Evolutionary conservation across 2,113 vertebrate species (phyloP).

Genomic region (Sarotherodon lohbergeri): DNA sequence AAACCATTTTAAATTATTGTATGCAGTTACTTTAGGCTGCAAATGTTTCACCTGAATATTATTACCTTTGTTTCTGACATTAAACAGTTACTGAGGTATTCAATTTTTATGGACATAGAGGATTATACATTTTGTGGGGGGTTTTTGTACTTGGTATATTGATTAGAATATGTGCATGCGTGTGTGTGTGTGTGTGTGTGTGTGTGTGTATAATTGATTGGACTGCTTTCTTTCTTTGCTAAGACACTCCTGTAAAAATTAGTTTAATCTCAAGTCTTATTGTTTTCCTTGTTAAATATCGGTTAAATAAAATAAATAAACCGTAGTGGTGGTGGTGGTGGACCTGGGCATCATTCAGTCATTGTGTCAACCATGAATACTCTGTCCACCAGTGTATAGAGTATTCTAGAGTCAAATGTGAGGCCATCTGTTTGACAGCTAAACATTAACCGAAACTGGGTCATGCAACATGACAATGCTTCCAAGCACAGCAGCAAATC

Average conservation of each 20-base stretch:
- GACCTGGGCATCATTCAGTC: neutral
- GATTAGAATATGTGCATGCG: neutral
- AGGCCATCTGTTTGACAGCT: neutral
- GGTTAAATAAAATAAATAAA: neutral
- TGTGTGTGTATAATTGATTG: neutral
- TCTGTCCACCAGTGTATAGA: neutral
- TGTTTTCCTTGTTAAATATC: neutral
- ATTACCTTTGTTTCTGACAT: neutral
- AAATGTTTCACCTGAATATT: neutral
- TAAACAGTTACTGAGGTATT: neutral
- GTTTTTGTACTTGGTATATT: neutral
- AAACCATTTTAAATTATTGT: neutral
- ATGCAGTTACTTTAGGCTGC: neutral
- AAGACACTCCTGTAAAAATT: neutral
- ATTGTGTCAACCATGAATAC: neutral
- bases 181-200: neutral
- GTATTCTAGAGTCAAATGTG: neutral
- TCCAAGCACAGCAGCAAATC: neutral
- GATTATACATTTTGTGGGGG: no score
- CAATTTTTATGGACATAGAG: neutral
- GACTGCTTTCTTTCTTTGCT: neutral
- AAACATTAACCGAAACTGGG: neutral
- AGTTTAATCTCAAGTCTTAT: accelerated
- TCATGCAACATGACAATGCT: neutral
- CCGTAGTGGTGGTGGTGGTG: accelerated